Evolutionary conservation across 2,797 vertebrate genomes (phyloP), one percentile per base, ranked within the genome.

Genomic region (Podarcis siculus): DNA sequence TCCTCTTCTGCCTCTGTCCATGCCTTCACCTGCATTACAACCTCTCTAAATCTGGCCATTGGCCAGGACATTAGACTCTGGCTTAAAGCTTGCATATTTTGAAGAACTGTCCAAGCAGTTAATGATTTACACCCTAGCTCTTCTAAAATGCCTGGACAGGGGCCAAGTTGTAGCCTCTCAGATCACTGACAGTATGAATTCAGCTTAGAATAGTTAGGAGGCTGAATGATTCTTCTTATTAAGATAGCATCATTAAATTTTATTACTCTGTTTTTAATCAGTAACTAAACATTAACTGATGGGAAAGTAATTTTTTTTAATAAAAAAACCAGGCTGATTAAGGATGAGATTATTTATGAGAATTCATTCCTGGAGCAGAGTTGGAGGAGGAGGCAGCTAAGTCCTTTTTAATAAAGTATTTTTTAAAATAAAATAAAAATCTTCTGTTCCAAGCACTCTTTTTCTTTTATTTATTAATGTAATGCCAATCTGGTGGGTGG

Each of bases 261-360:
- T 92, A 91, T 82, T 89, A 93, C 32, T 76, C 90, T 75, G 88
- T 92, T 92, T 87, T 89, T 39, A 89, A 92, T 87, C 83, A 84
- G 87, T 92, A 92, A 87, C 91, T 79, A 92, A 92, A 86, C 92
- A 93, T 93, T 86, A 93, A 93, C 86, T 82, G 85, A 3, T 89
- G 78, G 61, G 30, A 86, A 89, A 86, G 71, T 86, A 0, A 13
- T 69, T 89, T 32, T 73, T 58, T 64, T 64, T 2, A 64, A 15
- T 55, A 55, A 55, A 55, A 84, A 82, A 87, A 90, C 78, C 9
- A 19, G 2, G 82, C 42, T 93, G 93, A 89, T 91, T 89, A 95
- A 4, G 89, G 76, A 42, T 67, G 66, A 82, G 79, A 75, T 82
- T 86, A 85, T 79, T 69, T 90, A 82, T 89, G 79, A 82, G 69